phyloP scores from a whole-genome alignment of 2,888 invertebrate genomes.

The Linnaemya vulpina region DNA sequence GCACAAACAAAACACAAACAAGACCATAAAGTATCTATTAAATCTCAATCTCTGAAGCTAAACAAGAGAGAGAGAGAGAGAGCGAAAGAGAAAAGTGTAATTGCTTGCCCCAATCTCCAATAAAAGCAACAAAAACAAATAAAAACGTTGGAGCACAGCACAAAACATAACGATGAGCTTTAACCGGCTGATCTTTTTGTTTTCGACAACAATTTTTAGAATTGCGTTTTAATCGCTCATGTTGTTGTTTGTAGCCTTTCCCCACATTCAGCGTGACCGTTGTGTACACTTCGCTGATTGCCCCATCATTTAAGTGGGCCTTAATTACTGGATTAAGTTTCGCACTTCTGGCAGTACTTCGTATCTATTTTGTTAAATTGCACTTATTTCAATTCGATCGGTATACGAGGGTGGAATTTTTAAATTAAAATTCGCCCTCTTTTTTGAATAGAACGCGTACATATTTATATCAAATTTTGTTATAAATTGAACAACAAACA shows the following conservation, averaged over 20 bases:
- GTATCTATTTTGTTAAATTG: too few species aligned
- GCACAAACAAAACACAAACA: slow-evolving; percentile 43
- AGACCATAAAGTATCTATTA: slow-evolving; percentile 39
- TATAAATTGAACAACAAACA: too few species aligned
- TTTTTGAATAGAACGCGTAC: too few species aligned
- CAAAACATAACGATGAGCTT: slow-evolving; percentile 27
- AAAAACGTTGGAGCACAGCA: slow-evolving; percentile 25
- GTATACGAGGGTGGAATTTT: too few species aligned
- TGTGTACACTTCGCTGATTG: background rate
- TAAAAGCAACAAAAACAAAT: slow-evolving; percentile 34
- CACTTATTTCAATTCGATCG: too few species aligned
- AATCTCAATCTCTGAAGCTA: slow-evolving; percentile 55
- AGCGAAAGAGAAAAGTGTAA: background rate
- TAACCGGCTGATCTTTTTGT: slow-evolving; percentile 31
- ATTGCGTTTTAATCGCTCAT: slow-evolving; percentile 28
- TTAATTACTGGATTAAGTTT: too few species aligned
- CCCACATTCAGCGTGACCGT: slow-evolving; percentile 13
- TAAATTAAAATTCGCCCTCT: too few species aligned
- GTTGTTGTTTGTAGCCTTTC: slow-evolving; percentile 18
- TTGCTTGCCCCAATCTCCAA: slow-evolving; percentile 12
- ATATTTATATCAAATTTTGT: too few species aligned
- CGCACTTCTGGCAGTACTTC: too few species aligned
- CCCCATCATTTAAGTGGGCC: too few species aligned
- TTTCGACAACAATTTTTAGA: slow-evolving; percentile 1
- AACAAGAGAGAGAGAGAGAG: background rate